Evolutionary conservation across 2,888 invertebrate genomes (phyloP).

Genomic region (Oligia fasciuncula): DNA sequence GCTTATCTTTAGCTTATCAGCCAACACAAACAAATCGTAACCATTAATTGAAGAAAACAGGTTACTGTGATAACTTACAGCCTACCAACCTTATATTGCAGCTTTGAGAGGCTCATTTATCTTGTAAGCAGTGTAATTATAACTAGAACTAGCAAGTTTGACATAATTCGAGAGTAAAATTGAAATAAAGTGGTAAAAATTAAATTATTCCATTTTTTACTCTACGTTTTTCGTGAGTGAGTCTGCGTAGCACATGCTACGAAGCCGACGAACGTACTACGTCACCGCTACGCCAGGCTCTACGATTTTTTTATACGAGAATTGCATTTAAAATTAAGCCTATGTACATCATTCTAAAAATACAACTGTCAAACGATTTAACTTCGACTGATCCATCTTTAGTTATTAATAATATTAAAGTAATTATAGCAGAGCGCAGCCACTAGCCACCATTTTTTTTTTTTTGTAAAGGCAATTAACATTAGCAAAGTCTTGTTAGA

Average conservation of each 20-base stretch:
- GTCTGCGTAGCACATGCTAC: slow-evolving; percentile 37
- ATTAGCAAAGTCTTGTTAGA: too few species aligned
- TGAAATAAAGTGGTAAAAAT: neutral
- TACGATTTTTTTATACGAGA: neutral
- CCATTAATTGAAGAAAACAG: slow-evolving; percentile 51
- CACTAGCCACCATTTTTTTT: neutral
- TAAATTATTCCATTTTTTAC: neutral
- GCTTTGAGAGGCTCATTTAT: slow-evolving; percentile 37
- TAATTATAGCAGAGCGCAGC: neutral
- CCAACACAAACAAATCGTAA: slow-evolving; percentile 52
- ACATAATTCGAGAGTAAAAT: neutral
- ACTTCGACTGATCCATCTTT: neutral
- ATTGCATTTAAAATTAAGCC: neutral
- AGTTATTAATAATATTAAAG: neutral
- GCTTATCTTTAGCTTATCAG: slow-evolving; percentile 55
- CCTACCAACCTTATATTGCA: slow-evolving; percentile 22
- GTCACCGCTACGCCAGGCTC: slow-evolving; percentile 15
- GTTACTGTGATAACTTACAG: slow-evolving; percentile 36
- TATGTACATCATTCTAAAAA: neutral
- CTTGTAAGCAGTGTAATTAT: slow-evolving; percentile 12
- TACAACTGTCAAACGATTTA: neutral
- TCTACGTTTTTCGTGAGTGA: neutral
- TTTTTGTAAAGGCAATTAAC: neutral
- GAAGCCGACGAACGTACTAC: slow-evolving; percentile 22
- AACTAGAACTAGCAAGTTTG: slow-evolving; percentile 5